These are phyloP conservation scores for Eclectus roratus DNA, from an alignment of 2,113 vertebrate species.

Conservation along the genomic window DNA sequence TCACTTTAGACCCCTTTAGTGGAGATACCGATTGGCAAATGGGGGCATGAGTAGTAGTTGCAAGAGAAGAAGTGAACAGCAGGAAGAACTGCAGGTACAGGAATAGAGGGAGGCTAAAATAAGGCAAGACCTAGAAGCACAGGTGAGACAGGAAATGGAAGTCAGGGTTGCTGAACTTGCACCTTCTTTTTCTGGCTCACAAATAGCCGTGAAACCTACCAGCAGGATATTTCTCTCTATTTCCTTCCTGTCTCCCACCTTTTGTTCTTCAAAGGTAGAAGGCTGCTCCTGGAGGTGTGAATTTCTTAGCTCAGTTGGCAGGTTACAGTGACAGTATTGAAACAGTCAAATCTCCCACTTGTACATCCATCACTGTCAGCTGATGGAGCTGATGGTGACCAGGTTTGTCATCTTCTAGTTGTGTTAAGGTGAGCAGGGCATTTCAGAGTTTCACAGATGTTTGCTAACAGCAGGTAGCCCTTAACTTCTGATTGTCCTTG, in stretches of 20 bases:
- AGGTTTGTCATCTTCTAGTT: background rate
- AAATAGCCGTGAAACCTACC: background rate
- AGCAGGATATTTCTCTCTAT: background rate
- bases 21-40: background rate
- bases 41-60: background rate
- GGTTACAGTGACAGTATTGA: background rate
- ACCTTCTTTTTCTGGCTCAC: background rate
- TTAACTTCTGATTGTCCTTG: background rate
- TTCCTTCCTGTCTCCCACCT: background rate
- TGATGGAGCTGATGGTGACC: background rate
- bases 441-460: background rate
- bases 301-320: background rate
- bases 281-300: background rate
- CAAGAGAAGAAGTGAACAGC: background rate
- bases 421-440: background rate
- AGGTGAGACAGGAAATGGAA: background rate
- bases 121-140: background rate
- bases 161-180: background rate
- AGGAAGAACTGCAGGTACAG: background rate
- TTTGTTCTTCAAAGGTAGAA: background rate
- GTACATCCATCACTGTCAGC: accelerated
- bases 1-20: background rate
- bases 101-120: background rate
- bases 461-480: background rate
- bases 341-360: background rate